Conservation (phyloP, 2,113 vertebrate genomes). For the Chamaetylas fuelleborni region DNA sequence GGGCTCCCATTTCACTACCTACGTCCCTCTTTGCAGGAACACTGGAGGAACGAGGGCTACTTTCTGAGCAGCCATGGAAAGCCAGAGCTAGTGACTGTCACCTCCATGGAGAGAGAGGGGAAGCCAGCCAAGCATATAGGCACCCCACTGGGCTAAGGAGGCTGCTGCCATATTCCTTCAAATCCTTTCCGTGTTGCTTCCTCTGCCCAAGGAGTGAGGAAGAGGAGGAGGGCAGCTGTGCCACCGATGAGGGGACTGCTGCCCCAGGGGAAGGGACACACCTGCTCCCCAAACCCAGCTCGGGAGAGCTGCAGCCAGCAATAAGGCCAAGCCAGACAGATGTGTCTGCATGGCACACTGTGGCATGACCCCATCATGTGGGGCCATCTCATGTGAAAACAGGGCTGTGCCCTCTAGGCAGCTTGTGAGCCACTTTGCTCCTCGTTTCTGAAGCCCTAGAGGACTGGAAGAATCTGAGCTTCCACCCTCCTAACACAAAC, state of each 20-base stretch:
- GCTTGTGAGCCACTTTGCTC: neutral
- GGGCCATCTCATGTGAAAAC: neutral
- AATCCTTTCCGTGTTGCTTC: conserved; percentile 66
- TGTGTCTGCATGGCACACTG: neutral
- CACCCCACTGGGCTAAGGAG: conserved; percentile 50
- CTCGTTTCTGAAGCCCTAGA: neutral
- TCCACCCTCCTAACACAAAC: neutral
- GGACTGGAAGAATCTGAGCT: neutral
- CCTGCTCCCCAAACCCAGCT: conserved; percentile 53
- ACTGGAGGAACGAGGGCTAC: conserved; percentile 72
- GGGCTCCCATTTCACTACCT: neutral
- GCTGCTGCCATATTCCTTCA: conserved; percentile 35
- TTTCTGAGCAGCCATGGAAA: neutral
- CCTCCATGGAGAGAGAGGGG: neutral
- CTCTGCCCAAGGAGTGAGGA: conserved; percentile 59
- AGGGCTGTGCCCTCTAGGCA: neutral
- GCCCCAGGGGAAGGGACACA: conserved; percentile 61
- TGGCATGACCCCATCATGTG: neutral
- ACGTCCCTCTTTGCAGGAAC: conserved; percentile 55
- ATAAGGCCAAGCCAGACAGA: neutral
- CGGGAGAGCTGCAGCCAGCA: neutral
- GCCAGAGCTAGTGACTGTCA: neutral
- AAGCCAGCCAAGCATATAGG: conserved; percentile 18
- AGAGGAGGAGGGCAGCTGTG: neutral
- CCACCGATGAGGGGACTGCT: neutral